These are phyloP conservation scores for Musca vetustissima DNA, from an alignment of 1,140 invertebrate genomes.

Conservation along the genomic window DNA sequence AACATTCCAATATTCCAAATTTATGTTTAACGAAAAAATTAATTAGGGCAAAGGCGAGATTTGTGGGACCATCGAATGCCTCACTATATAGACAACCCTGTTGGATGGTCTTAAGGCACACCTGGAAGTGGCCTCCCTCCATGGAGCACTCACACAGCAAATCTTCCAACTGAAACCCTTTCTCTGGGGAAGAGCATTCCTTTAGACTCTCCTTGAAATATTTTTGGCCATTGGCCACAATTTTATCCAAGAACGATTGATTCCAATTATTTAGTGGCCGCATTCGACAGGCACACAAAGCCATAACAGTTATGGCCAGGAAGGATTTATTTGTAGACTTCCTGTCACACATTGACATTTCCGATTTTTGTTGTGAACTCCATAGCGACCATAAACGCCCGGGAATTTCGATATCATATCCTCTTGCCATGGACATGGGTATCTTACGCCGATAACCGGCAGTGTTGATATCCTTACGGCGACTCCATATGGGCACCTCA, in stretches of 20 bases:
- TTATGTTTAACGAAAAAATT: slow-evolving; percentile 60
- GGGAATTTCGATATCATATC: slow-evolving; percentile 65
- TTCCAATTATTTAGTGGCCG: slow-evolving; percentile 64
- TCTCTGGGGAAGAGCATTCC: slow-evolving; percentile 57
- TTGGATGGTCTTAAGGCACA: slow-evolving; percentile 60
- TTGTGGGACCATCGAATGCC: slow-evolving; percentile 59
- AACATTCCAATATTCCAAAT: slow-evolving; percentile 59
- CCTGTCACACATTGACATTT: slow-evolving; percentile 55
- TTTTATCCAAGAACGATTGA: slow-evolving; percentile 60
- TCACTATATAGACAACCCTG: slow-evolving; percentile 63
- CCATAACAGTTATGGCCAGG: slow-evolving; percentile 59
- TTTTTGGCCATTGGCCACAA: slow-evolving; percentile 59
- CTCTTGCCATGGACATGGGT: slow-evolving; percentile 58
- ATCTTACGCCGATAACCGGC: slow-evolving; percentile 57
- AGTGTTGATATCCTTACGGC: slow-evolving; percentile 58
- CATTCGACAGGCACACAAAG: slow-evolving; percentile 60
- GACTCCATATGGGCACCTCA: slow-evolving; percentile 57
- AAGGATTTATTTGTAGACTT: slow-evolving; percentile 60
- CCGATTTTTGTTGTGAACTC: slow-evolving; percentile 59
- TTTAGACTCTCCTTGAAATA: slow-evolving; percentile 60
- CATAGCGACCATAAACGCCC: slow-evolving; percentile 63
- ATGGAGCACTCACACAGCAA: slow-evolving; percentile 56
- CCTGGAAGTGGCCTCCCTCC: slow-evolving; percentile 60
- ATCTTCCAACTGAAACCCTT: slow-evolving; percentile 60
- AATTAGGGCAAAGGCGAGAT: slow-evolving; percentile 62